Base-by-base conservation (phyloP, 2,888 invertebrate species). In the Pandemis cinnamomeana region DNA sequence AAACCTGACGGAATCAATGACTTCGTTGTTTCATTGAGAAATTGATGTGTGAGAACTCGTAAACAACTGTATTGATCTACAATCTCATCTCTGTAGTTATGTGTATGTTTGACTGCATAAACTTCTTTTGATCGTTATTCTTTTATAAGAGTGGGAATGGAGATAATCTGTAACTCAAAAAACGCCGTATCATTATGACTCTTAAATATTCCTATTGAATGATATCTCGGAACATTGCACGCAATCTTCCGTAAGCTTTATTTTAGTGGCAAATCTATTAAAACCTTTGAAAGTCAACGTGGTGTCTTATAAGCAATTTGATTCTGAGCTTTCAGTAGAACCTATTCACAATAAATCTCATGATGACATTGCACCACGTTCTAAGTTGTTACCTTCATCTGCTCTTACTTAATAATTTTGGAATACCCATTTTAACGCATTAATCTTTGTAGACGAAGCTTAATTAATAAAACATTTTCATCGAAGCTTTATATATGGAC, bases 1-100 rank as follows among this genome's bases (percentile, higher is more conserved):
- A 73, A 73, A 69, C 60, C 72, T 73, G 73, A 69, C 51, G 51
- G 73, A 41, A 73, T 73, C 73, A 73, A 69, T 69, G 73, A 73
- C 66, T 66, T 64, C 69, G 51, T 72, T 64, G 64, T 64, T 73
- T 61, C 69, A 70, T 70, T 73, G 69, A 69, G 73, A 42, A 64
- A 60, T 63, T 64, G 42, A 73, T 63, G 68, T 63, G 68, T 58
- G 42, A 20, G 58, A 70, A 62, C 53, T 41, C 60, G 36, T 69
- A 66, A 69, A 73, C 72, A 69, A 64, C 60, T n/a, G 48, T 41
- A 44, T 72, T 72, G 71, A 72, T 51, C 60, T 67, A 11, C 58
- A 27, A 58, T 11, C 27, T 27, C 1, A 8, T 27, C 58, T 55
- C 20, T 55, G 11, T 10, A 55, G 55, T 8, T 20, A 20, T 55